Base-by-base conservation (phyloP, 1,140 invertebrate genomes). In the Monochamus saltuarius region DNA sequence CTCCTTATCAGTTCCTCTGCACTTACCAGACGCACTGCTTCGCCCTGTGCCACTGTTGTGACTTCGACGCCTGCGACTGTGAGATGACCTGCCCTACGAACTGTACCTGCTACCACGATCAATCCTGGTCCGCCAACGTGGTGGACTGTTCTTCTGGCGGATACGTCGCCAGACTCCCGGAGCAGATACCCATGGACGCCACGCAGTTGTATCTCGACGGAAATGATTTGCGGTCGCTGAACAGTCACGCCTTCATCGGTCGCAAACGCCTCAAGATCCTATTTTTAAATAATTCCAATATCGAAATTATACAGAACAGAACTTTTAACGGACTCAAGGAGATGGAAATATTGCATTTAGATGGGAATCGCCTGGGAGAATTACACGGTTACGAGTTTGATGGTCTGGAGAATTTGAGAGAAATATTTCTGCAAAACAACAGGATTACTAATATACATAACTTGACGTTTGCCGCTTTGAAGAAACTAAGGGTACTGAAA, bases 1-100 rank as follows among this genome's bases (percentile, higher is more conserved):
- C 89, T 36, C 85, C 91, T 45, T 88, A 90, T 70, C 90, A 95
- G 72, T 95, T 95, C 76, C 82, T 96, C 35, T 96, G 94, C 79
- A 90, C 91, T 73, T 96, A 96, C 72, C 88, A 92, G 37, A 86
- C 88, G 43, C 93, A 95, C 67, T 96, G 94, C 76, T 94, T 94
- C 72, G 87, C 92, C 0, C 75, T 93, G 42, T 96, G 94, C 74
- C 90, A 95, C 65, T 96, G 94, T 77, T 96, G 94, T 75, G 93
- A 96, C 73, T 96, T 93, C 71, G 92, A 94, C 75, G 92, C 92
- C 17, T 96, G 94, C 76, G 89, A 96, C 74, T 96, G 93, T 80
- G 91, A 95, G 81, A 95, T 96, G 92, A 94, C 89, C 16, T 96
- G 94, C 71, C 94, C 94, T 16, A 85, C 84, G 46, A 91, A 94